These are phyloP conservation scores for Clepsis dumicolana DNA, from an alignment of 2,888 invertebrate species.

Conservation along the genomic window DNA sequence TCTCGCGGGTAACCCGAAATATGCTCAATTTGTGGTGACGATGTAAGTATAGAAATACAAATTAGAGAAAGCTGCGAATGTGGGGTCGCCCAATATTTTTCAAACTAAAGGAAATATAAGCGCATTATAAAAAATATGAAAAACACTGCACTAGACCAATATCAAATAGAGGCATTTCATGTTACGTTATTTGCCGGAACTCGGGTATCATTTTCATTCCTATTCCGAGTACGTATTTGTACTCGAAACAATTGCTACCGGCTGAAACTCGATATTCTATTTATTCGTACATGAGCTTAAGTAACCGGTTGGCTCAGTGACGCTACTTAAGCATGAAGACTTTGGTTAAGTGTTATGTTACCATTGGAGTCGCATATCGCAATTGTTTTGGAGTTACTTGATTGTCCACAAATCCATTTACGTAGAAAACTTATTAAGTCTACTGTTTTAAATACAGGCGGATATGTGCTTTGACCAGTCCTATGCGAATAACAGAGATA, in stretches of 20 bases:
- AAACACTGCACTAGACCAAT: not conserved
- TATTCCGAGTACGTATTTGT: not conserved
- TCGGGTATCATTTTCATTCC: not conserved
- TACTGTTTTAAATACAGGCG: no score
- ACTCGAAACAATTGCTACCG: conserved; percentile 5
- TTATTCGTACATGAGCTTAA: not conserved
- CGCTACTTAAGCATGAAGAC: not conserved
- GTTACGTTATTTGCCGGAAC: not conserved
- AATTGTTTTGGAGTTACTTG: not conserved
- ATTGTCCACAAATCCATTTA: not conserved
- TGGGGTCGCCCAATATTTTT: no score
- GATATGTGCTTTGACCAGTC: no score
- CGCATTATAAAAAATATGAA: no score
- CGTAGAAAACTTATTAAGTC: no score
- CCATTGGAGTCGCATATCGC: not conserved
- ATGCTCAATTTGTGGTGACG: no score
- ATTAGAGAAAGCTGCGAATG: no score
- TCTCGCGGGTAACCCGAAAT: no score
- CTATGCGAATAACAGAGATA: no score
- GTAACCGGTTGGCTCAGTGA: not conserved
- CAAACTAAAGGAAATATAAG: no score
- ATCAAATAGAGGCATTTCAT: not conserved
- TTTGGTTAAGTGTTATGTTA: not conserved
- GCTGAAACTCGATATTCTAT: not conserved
- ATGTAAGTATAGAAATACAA: no score